Evolutionary conservation across 2,113 vertebrate genomes (phyloP).

Genomic region (Puntigrus tetrazona): DNA sequence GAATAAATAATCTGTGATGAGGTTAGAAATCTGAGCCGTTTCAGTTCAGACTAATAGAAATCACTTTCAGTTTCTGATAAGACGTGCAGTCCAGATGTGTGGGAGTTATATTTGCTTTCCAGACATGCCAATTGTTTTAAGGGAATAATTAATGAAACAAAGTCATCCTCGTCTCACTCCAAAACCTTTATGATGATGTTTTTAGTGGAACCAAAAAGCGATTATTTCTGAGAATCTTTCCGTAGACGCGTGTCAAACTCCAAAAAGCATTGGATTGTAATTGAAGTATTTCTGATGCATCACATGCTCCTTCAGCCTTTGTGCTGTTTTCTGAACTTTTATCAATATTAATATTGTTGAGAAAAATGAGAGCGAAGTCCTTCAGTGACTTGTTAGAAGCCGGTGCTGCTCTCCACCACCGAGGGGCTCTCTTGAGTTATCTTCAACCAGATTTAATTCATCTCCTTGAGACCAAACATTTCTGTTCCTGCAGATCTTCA

Average conservation of each 20-base stretch:
- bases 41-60: not conserved
- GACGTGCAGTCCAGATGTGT: not conserved
- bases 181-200: not conserved
- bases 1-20: not conserved
- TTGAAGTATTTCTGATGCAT: not conserved
- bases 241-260: not conserved
- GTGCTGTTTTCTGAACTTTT: not conserved
- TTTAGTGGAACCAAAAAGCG: not conserved
- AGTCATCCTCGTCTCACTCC: not conserved
- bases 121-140: not conserved
- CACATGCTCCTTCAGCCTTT: not conserved
- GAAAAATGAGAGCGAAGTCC: not conserved
- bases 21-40: not conserved
- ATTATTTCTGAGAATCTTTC: not conserved
- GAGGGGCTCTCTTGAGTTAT: not conserved
- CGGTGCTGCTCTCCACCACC: not conserved
- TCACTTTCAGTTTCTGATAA: not conserved
- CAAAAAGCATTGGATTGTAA: too few relatives aligned
- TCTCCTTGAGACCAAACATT: too few relatives aligned
- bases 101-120: not conserved
- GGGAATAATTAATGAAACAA: not conserved
- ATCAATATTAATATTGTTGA: not conserved
- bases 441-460: not conserved
- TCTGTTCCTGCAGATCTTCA: too few relatives aligned
- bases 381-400: not conserved